Evolutionary conservation across 1,140 invertebrate genomes (phyloP), one percentile per base, ranked within the genome.

Genomic region (Monochamus saltuarius): DNA sequence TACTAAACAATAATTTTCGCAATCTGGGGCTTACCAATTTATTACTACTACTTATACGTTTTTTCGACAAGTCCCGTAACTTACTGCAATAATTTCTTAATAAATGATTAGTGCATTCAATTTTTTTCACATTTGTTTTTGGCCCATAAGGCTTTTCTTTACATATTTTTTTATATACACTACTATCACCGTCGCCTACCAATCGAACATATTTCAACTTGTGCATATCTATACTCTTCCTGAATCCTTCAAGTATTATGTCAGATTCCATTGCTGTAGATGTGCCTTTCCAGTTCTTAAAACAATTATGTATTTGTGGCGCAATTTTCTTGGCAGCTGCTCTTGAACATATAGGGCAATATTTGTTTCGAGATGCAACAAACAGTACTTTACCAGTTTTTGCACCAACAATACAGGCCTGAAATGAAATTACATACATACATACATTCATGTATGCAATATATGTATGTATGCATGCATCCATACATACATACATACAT

Each of bases 131-230:
- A 11, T 14, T 16, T 34, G 17, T 50, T 50, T 50, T 17, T 17
- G 16, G 38, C 56, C 57, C 57, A 54, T 60, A 60, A 17, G 40
- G 49, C 45, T 55, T 47, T 11, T 13, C 19, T 35, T 56, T 19
- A 19, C 16, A 11, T 19, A 54, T n/a, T 61, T 65, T 69, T 35
- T 61, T 59, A 59, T 67, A 67, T 4, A 75, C 72, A 47, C 68
- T 75, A 13, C 71, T 70, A 57, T 79, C 78, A 13, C 76, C 77
- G 67, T 78, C 78, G 8, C 63, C 73, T 65, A 79, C 69, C 4
- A 79, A 42, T 36, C 37, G 43, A 6, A 38, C 57, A 59, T 77
- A 79, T 11, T 72, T 70, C 2, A 80, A 10, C 7, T 69, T 66
- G 68, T 78, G 64, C 17, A 62, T 62, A 19, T 61, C 35, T 2